phyloP scores from a whole-genome alignment of 2,797 vertebrate genomes.

The Muscicapa striata region DNA sequence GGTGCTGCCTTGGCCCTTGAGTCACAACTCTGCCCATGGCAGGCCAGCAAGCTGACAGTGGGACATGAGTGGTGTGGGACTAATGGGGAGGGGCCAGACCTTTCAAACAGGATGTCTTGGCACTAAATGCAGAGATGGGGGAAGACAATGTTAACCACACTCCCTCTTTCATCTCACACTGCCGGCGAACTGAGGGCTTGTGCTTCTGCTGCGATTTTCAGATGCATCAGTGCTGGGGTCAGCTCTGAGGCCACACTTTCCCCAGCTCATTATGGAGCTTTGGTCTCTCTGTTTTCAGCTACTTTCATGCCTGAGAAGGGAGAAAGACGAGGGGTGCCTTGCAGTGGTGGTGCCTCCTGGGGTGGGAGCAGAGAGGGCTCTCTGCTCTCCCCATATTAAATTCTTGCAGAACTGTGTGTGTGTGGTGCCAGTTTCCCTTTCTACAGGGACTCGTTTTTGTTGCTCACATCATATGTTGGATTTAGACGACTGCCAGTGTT shows the following conservation, averaged over 20 bases:
- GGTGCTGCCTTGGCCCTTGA: background rate
- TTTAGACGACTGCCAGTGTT: constrained; percentile 71
- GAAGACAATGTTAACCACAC: accelerated
- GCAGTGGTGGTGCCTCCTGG: background rate
- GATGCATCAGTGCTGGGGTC: background rate
- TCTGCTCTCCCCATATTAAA: background rate
- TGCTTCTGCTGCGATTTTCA: background rate
- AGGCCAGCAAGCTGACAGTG: background rate
- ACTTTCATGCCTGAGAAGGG: background rate
- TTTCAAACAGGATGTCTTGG: background rate
- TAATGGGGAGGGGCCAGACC: background rate
- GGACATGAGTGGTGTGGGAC: accelerated
- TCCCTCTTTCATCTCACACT: background rate
- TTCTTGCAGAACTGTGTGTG: background rate
- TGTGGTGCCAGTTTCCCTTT: constrained; percentile 1
- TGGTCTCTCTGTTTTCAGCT: background rate
- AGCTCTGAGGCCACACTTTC: background rate
- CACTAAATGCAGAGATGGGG: background rate
- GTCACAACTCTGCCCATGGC: accelerated
- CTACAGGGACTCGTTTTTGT: constrained; percentile 20
- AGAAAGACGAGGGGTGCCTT: background rate
- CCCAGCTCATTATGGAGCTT: background rate
- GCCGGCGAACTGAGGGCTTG: background rate
- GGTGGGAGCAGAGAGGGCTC: background rate
- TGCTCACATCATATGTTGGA: constrained; percentile 56